phyloP scores from a whole-genome alignment of 2,797 vertebrate genomes.

The Botia almorhae region DNA sequence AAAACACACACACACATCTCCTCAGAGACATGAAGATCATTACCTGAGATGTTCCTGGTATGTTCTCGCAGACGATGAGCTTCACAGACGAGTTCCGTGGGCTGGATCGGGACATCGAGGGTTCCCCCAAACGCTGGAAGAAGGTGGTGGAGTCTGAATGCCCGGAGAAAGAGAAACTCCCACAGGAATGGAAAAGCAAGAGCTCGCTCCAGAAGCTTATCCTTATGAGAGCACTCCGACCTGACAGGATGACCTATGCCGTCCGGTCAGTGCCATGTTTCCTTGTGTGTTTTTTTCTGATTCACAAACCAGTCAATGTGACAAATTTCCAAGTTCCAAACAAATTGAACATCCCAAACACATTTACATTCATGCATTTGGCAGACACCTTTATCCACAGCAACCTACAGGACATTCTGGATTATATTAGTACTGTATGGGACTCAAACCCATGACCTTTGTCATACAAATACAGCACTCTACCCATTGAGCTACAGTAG shows the following conservation, averaged over 20 bases:
- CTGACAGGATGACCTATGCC: conserved; percentile 80
- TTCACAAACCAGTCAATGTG: background rate
- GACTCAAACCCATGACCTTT: too few species aligned
- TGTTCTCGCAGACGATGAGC: conserved; percentile 70
- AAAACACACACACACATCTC: conserved; percentile 8
- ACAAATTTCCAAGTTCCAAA: background rate
- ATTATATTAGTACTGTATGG: too few species aligned
- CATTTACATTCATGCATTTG: too few species aligned
- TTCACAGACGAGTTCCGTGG: conserved; percentile 81
- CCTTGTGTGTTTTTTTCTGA: too few species aligned
- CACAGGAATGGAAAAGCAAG: conserved; percentile 81
- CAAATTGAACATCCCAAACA: too few species aligned
- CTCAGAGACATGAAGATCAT: background rate
- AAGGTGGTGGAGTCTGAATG: conserved; percentile 79
- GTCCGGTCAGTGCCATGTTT: conserved; percentile 69
- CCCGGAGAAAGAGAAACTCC: conserved; percentile 82
- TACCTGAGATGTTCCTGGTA: background rate
- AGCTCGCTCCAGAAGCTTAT: conserved; percentile 80
- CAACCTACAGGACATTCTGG: too few species aligned
- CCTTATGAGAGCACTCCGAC: conserved; percentile 80
- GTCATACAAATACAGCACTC: too few species aligned
- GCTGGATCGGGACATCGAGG: conserved; percentile 79
- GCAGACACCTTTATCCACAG: too few species aligned
- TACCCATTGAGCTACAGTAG: too few species aligned
- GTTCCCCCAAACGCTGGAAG: conserved; percentile 78